These are phyloP conservation scores for Callitettix versicolor DNA, from an alignment of 1,140 invertebrate genomes.

Conservation along the genomic window DNA sequence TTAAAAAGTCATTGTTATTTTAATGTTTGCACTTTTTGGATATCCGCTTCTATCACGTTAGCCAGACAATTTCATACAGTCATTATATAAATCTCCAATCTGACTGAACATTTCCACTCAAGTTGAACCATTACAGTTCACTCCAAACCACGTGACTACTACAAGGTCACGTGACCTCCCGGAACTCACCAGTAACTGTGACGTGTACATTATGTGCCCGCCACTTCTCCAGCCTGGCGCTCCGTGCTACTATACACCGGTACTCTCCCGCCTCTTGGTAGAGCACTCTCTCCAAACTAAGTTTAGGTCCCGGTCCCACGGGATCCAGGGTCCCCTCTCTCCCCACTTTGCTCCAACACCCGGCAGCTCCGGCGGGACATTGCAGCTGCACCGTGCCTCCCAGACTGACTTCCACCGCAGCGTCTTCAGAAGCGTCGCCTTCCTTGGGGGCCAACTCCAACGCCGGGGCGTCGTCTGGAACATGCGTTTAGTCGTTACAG, in stretches of 20 bases:
- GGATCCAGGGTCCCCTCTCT: constrained; percentile 27
- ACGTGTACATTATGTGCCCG: constrained; percentile 40
- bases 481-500: too few species aligned
- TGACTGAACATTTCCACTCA: too few species aligned
- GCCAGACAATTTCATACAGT: too few species aligned
- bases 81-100: too few species aligned
- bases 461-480: constrained; percentile 42
- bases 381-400: constrained; percentile 74
- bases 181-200: constrained; percentile 44
- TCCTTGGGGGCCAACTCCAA: constrained; percentile 33
- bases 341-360: constrained; percentile 38
- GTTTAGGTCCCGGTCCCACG: constrained; percentile 44
- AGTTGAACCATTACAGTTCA: too few species aligned
- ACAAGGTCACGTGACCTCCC: too few species aligned
- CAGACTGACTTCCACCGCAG: constrained; percentile 59
- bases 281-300: constrained; percentile 53
- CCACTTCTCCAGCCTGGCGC: constrained; percentile 37
- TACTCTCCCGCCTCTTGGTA: constrained; percentile 68
- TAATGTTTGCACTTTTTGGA: too few species aligned
- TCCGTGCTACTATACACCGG: constrained; percentile 50
- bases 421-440: constrained; percentile 36
- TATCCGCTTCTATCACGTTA: too few species aligned
- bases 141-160: too few species aligned
- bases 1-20: too few species aligned
- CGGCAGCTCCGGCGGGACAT: constrained; percentile 58